Conservation (phyloP, 2,797 vertebrate genomes). For the Rhabdomys pumilio region DNA sequence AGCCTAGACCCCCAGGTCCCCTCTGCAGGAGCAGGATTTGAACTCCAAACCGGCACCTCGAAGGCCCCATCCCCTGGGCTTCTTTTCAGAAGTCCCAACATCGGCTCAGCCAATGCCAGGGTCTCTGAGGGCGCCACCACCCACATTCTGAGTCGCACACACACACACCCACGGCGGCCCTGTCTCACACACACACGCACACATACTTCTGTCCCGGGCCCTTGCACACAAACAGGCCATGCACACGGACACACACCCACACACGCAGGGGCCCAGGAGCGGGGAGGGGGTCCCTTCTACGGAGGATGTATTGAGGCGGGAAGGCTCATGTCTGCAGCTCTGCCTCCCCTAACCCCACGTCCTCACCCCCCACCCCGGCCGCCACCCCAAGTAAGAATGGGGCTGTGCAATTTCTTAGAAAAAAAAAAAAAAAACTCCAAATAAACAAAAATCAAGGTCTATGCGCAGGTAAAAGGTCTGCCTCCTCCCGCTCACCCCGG, state of each 20-base stretch:
- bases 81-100: conserved; percentile 60
- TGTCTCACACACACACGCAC: conserved; percentile 53
- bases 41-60: conserved; percentile 63
- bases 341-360: conserved; percentile 56
- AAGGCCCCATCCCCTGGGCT: conserved; percentile 23
- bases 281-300: conserved; percentile 5
- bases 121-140: conserved; percentile 18
- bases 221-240: conserved; percentile 78
- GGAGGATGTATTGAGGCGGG: not conserved
- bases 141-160: conserved; percentile 58
- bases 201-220: conserved; percentile 38
- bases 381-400: conserved; percentile 73
- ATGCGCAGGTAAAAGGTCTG: conserved; percentile 59
- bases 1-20: conserved; percentile 8
- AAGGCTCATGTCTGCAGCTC: conserved; percentile 60
- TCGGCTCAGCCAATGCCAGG: conserved; percentile 70
- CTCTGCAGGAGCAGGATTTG: not conserved
- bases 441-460: conserved; percentile 67
- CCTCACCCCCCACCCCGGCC: conserved; percentile 53
- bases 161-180: conserved; percentile 60
- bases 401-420: conserved; percentile 85
- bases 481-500: conserved; percentile 43
- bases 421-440: conserved; percentile 61
- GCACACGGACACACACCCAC: conserved; percentile 76
- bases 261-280: conserved; percentile 62